phyloP scores from a whole-genome alignment of 2,113 vertebrate genomes.

The Oxyura jamaicensis region DNA sequence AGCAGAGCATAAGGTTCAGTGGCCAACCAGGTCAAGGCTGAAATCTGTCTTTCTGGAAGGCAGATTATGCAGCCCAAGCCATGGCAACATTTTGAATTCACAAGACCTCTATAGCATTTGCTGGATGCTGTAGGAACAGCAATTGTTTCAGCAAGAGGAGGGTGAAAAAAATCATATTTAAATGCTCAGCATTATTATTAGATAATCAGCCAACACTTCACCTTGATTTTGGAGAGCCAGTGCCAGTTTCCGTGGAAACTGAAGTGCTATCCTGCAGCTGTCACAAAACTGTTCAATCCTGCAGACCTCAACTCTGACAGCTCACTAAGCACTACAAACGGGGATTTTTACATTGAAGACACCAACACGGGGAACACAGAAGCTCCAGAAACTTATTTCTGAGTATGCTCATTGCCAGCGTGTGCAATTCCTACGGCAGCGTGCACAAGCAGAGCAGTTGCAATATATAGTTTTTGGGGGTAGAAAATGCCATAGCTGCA shows the following conservation, averaged over 20 bases:
- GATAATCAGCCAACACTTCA: conserved; percentile 28
- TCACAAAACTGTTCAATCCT: neutral
- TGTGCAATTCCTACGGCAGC: accelerated
- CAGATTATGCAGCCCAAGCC: neutral
- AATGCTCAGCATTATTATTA: conserved; percentile 1
- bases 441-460: accelerated
- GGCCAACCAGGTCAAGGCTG: neutral
- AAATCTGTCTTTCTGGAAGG: neutral
- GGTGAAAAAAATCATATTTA: neutral
- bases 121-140: neutral
- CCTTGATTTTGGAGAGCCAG: conserved; percentile 40
- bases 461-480: neutral
- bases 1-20: neutral
- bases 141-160: neutral
- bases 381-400: conserved; percentile 1
- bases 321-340: neutral
- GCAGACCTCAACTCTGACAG: conserved; percentile 15
- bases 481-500: neutral
- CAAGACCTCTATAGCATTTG: accelerated
- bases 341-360: neutral
- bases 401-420: accelerated
- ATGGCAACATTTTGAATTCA: neutral
- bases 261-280: neutral
- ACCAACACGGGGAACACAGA: neutral
- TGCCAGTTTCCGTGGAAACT: conserved; percentile 46